Evolutionary conservation across 2,797 vertebrate genomes (phyloP).

Genomic region (Pantherophis alleghaniensis): DNA sequence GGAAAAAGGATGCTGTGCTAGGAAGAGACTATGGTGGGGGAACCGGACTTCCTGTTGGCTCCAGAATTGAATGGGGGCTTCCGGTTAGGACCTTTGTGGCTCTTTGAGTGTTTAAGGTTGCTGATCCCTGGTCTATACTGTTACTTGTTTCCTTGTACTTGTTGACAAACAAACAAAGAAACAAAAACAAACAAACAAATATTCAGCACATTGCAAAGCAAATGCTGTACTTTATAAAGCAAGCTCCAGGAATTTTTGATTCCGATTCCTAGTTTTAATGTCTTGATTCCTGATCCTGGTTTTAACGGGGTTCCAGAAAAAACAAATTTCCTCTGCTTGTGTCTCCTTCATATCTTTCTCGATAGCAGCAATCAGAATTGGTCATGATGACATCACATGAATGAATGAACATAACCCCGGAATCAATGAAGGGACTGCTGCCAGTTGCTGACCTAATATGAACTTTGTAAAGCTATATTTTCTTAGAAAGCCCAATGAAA

Average conservation of each 20-base stretch:
- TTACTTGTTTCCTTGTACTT: too few species aligned
- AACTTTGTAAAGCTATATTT: constrained; percentile 44
- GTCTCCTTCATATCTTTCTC: neutral
- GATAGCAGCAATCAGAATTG: neutral
- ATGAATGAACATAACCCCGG: neutral
- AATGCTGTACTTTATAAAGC: neutral
- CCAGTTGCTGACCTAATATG: constrained; percentile 41
- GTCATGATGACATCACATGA: too few species aligned
- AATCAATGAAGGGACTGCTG: constrained; percentile 23
- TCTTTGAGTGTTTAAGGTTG: too few species aligned
- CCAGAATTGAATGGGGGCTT: too few species aligned
- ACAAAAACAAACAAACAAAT: neutral
- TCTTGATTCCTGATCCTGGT: neutral
- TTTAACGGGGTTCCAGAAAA: neutral
- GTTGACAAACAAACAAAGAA: too few species aligned
- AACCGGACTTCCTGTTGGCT: too few species aligned
- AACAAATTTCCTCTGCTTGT: neutral
- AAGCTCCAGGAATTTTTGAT: neutral
- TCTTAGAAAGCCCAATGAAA: constrained; percentile 61
- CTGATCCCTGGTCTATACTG: too few species aligned
- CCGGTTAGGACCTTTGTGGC: too few species aligned
- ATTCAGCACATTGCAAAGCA: neutral
- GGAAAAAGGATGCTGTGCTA: too few species aligned
- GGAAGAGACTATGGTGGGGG: too few species aligned
- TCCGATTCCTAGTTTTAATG: neutral